A percentile compares a stretch with the other conserved stretches of the same genome.
Conservation (phyloP, 2,797 vertebrate genomes). For the Intellagama lesueurii region DNA sequence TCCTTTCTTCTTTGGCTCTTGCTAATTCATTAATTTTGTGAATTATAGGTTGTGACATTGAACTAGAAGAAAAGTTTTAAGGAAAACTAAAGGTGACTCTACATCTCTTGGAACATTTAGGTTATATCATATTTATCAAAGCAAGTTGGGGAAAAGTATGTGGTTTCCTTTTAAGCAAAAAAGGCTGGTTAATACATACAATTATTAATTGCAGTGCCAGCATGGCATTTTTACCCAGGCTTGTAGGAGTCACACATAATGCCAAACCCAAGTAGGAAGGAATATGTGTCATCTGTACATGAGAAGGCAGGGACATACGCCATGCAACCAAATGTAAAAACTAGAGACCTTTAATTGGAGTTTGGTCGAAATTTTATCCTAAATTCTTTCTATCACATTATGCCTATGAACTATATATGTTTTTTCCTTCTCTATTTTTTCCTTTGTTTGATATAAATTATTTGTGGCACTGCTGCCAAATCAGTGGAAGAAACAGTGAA, state of each 20-base stretch:
- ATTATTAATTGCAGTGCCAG: not conserved
- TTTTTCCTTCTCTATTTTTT: not conserved
- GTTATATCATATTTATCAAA: not conserved
- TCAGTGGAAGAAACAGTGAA: conserved; percentile 5
- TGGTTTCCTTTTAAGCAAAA: not conserved
- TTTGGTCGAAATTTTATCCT: not conserved
- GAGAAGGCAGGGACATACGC: no score
- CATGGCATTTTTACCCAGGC: not conserved
- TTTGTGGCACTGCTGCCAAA: conserved; percentile 1
- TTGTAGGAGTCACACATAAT: not conserved
- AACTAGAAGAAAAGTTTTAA: not conserved
- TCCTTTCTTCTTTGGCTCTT: not conserved
- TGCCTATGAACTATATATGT: not conserved
- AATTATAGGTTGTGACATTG: not conserved
- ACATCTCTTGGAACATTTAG: not conserved
- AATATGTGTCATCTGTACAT: not conserved
- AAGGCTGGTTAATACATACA: not conserved
- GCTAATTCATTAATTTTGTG: not conserved
- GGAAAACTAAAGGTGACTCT: not conserved
- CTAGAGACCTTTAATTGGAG: not conserved
- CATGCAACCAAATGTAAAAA: not conserved
- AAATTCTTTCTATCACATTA: conserved; percentile 1
- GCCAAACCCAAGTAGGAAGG: not conserved
- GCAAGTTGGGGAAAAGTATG: not conserved
- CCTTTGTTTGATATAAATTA: not conserved